These are phyloP conservation scores for Idris sp. DNA, from an alignment of 1,140 invertebrate species.

Conservation along the genomic window DNA sequence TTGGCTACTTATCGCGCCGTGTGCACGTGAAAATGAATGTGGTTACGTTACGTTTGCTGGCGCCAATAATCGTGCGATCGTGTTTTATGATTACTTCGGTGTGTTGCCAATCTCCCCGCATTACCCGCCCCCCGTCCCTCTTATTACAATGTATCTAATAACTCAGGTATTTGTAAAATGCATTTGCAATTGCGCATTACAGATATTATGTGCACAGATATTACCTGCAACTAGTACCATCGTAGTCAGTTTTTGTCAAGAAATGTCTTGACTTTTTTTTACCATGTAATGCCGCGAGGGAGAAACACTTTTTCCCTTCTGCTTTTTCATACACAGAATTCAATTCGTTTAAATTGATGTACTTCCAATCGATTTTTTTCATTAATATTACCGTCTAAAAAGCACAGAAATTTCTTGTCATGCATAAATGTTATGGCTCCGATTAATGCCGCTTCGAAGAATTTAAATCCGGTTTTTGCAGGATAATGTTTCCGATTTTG, in stretches of 20 bases:
- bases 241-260: conserved; percentile 20
- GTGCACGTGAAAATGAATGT: conserved; percentile 57
- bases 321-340: no score
- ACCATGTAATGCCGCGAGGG: conserved; percentile 17
- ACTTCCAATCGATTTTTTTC: no score
- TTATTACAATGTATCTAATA: conserved; percentile 55
- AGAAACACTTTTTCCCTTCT: no score
- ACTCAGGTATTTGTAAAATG: conserved; percentile 59
- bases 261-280: conserved; percentile 24
- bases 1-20: conserved; percentile 57
- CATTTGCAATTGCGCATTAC: conserved; percentile 58
- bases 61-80: conserved; percentile 64
- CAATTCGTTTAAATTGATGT: no score
- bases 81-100: conserved; percentile 58
- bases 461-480: no score
- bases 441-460: no score
- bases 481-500: no score
- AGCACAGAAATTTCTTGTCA: no score
- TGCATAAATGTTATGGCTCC: no score
- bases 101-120: conserved; percentile 50
- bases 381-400: no score
- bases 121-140: neutral
- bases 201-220: conserved; percentile 40
- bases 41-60: conserved; percentile 59
- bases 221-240: conserved; percentile 29